phyloP scores from a whole-genome alignment of 2,888 invertebrate species.

The Andrena bucephala region DNA sequence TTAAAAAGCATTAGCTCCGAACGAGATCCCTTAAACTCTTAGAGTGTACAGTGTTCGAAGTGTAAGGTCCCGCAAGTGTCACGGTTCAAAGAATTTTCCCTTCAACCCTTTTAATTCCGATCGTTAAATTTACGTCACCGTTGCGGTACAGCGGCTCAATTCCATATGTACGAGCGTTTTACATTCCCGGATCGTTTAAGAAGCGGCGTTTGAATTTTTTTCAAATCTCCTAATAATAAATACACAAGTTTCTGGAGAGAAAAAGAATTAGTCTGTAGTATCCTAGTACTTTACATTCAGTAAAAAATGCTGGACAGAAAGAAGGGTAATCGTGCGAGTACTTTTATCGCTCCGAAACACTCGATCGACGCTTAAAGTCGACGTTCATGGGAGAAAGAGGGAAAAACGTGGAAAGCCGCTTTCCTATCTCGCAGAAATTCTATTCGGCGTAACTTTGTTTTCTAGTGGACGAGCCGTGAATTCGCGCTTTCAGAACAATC shows the following conservation, averaged over 20 bases:
- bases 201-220: neutral
- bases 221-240: neutral
- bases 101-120: slow-evolving; percentile 51
- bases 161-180: slow-evolving; percentile 4
- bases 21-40: neutral
- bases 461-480: neutral
- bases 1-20: neutral
- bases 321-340: neutral
- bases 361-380: slow-evolving; percentile 7
- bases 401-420: slow-evolving; percentile 12
- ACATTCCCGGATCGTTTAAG: slow-evolving; percentile 15
- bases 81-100: slow-evolving; percentile 32
- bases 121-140: slow-evolving; percentile 57
- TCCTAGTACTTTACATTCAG: neutral
- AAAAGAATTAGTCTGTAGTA: neutral
- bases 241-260: neutral
- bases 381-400: neutral
- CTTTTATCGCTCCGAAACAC: slow-evolving; percentile 9
- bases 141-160: slow-evolving; percentile 20
- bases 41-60: neutral
- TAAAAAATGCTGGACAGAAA: neutral
- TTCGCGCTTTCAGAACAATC: slow-evolving; percentile 31
- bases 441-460: slow-evolving; percentile 17
- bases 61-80: neutral
- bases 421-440: neutral